These are phyloP conservation scores for Iguana delicatissima DNA, from an alignment of 2,797 vertebrate genomes.

Conservation along the genomic window DNA sequence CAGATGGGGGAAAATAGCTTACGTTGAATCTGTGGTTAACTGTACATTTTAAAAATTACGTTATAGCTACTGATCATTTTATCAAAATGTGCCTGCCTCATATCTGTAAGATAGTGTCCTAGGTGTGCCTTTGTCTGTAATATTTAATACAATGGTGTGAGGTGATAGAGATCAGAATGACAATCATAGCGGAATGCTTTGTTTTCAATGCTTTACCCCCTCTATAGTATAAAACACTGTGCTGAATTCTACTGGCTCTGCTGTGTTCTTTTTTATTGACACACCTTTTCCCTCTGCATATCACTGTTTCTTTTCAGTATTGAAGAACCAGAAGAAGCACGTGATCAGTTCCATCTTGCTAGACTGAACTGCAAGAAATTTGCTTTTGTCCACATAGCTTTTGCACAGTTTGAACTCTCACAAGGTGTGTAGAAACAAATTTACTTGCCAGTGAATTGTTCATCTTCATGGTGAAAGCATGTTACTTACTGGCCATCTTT, in stretches of 20 bases:
- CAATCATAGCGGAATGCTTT: background rate
- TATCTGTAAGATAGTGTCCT: background rate
- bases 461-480: no score
- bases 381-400: conserved; percentile 95
- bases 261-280: conserved; percentile 27
- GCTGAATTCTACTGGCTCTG: background rate
- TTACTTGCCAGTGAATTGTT: background rate
- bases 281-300: background rate
- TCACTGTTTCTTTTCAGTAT: conserved; percentile 81
- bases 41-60: no score
- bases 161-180: background rate
- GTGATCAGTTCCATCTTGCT: conserved; percentile 91
- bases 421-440: conserved; percentile 83
- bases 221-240: background rate
- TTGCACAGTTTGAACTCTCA: conserved; percentile 92
- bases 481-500: background rate
- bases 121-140: background rate
- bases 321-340: conserved; percentile 91
- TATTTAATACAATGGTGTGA: background rate
- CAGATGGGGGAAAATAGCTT: background rate
- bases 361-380: conserved; percentile 91
- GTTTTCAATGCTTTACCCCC: background rate
- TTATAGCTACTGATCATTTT: background rate
- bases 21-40: background rate
- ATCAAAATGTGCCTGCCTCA: background rate